Conservation (phyloP, 2,797 vertebrate genomes). For the Thamnophis elegans region DNA sequence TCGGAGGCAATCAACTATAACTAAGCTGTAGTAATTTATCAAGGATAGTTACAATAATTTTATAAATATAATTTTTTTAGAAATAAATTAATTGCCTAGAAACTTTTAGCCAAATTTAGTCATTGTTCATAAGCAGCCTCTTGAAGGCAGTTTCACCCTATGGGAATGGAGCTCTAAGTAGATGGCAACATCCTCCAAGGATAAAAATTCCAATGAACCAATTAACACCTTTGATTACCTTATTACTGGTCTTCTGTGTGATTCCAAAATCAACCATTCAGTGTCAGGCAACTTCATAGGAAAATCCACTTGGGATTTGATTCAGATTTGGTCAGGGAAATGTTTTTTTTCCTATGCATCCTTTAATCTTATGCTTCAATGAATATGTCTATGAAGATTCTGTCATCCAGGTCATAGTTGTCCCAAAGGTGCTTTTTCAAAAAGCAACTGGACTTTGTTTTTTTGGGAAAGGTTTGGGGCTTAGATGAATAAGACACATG, state of each 20-base stretch:
- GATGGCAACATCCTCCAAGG: background rate
- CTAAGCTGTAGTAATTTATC: background rate
- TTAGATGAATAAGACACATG: background rate
- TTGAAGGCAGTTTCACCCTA: background rate
- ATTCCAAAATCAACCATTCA: background rate
- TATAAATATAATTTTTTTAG: background rate
- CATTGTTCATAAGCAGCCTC: background rate
- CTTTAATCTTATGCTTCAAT: background rate
- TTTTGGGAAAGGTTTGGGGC: background rate
- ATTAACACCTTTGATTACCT: background rate
- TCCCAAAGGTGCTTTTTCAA: background rate
- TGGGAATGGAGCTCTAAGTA: background rate
- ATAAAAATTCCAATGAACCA: background rate
- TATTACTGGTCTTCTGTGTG: background rate
- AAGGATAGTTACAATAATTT: background rate
- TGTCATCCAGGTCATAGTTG: background rate
- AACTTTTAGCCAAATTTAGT: background rate
- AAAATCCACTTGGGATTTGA: background rate
- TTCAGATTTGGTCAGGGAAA: background rate
- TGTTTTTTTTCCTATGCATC: background rate
- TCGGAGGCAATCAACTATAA: background rate
- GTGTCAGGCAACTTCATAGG: background rate
- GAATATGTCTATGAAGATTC: background rate
- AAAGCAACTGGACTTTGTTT: background rate
- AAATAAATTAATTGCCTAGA: background rate